Evolutionary conservation across 2,113 vertebrate genomes (phyloP), one percentile per base, ranked within the genome.

Genomic region (Hydrochoerus hydrochaeris): DNA sequence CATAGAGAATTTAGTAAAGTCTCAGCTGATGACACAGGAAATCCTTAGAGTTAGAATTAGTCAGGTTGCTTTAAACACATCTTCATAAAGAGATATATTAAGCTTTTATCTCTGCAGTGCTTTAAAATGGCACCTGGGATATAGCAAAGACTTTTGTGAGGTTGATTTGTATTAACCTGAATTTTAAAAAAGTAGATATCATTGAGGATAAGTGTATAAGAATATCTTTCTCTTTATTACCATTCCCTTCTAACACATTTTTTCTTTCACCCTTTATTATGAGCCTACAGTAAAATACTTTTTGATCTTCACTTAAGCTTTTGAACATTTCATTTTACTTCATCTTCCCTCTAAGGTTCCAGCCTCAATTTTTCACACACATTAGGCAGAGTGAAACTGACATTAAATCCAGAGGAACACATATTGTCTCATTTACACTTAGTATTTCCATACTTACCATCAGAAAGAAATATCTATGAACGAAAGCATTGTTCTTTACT

Each of bases 301-400:
- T 94, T 85, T 97, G 87, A 97, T 95, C 90, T 93, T 92, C 88
- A 86, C 24, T 84, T 91, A 91, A 10, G 19, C 62, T 85, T 95
- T 91, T 92, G 91, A 93, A 93, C 22, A 96, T 28, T 44, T 95
- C 78, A 71, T 2, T 85, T 30, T 57, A 46, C 75, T 60, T 94
- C 19, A 83, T 69, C 46, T 85, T 82, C 5, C 60, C 46, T 60
- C 78, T 82, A 67, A 86, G 73, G 28, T 97, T 93, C 28, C 41
- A 94, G 60, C 22, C 52, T 95, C 88, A 94, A 17, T 58, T 94
- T 78, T 84, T 91, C 46, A 85, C 67, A 69, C 28, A 58, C 78
- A 54, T 84, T 80, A 69, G 71, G 63, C 11, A 82, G 94, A 95
- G n/a, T 82, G 30, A 96, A 97, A 88, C 71, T 91, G 95, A 96